A percentile compares a stretch with the other conserved stretches of the same genome.
These are phyloP conservation scores for Premnoplex brunnescens DNA, from an alignment of 2,797 vertebrate species.

Conservation along the genomic window DNA sequence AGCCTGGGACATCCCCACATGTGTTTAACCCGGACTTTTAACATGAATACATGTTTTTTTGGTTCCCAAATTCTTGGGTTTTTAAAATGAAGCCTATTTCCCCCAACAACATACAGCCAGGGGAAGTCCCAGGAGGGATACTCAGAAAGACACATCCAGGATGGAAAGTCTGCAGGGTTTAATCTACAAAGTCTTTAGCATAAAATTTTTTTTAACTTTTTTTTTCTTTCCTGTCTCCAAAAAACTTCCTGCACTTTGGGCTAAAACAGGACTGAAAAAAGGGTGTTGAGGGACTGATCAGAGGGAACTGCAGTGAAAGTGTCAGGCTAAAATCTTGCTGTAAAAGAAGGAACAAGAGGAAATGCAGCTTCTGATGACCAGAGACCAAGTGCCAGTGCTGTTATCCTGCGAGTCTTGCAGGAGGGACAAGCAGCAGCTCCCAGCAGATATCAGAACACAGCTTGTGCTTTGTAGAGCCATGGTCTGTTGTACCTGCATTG, in stretches of 20 bases:
- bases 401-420: neutral
- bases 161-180: neutral
- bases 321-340: neutral
- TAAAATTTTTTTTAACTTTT: neutral
- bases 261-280: neutral
- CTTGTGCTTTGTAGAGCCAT: neutral
- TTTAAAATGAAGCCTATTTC: constrained; percentile 3
- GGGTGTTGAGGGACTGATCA: neutral
- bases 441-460: neutral
- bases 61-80: neutral
- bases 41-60: too few relatives aligned
- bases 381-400: neutral
- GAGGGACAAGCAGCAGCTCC: neutral
- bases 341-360: neutral
- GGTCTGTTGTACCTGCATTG: neutral
- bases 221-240: neutral
- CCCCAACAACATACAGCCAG: neutral
- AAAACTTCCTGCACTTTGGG: neutral
- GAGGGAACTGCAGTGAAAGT: neutral
- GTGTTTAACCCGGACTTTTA: too few relatives aligned
- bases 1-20: too few relatives aligned
- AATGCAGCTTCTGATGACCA: neutral
- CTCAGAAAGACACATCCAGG: neutral
- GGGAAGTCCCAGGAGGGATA: neutral
- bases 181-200: neutral